Evolutionary conservation across 2,113 vertebrate genomes (phyloP), one percentile per base, ranked within the genome.

Genomic region (Salminus brasiliensis): DNA sequence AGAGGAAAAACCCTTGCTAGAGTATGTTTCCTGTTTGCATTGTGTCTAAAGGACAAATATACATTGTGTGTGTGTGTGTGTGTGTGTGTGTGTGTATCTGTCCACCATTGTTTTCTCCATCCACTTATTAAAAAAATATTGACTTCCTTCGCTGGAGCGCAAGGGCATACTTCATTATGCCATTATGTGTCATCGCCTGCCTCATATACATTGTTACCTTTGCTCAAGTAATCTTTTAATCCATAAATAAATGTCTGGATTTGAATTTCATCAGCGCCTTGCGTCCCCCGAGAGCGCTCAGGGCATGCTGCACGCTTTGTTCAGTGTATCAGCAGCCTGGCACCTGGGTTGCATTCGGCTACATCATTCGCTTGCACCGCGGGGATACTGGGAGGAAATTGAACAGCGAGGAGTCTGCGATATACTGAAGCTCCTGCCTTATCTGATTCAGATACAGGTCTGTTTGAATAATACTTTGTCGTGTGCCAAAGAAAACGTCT

Each of bases 201-300:
- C 65, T 83, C 80, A 21, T 81, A 75, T 79, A 78, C 85, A 85
- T 82, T 69, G 76, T 73, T 82, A 74, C 79, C 75, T 78, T 84
- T 57, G 85, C 85, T 75, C 80, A 62, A 72, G 80, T 79, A 87
- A 86, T 89, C 87, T 91, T 85, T 89, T 84, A 85, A 81, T 82
- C 81, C 53, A 67, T 74, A 87, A 88, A 90, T 90, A 86, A 88
- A 88, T 80, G 83, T 72, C 79, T 84, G 81, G 30, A 63, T 86
- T 85, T 74, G 78, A 77, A 79, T 88, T 91, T 91, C 88, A 90
- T 92, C 89, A 85, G 88, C 81, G 18, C 81, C 66, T 83, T 71
- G 74, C 21, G 59, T 69, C 79, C 45, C 59, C 12, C 13, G 72
- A 82, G 76, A 70, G 59, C 47, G 32, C 55, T 68, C n/a, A n/a